Percentiles rank a stretch among this genome's conserved stretches.
These are phyloP conservation scores for Bubo scandiacus DNA, from an alignment of 2,113 vertebrate species.

Conservation along the genomic window DNA sequence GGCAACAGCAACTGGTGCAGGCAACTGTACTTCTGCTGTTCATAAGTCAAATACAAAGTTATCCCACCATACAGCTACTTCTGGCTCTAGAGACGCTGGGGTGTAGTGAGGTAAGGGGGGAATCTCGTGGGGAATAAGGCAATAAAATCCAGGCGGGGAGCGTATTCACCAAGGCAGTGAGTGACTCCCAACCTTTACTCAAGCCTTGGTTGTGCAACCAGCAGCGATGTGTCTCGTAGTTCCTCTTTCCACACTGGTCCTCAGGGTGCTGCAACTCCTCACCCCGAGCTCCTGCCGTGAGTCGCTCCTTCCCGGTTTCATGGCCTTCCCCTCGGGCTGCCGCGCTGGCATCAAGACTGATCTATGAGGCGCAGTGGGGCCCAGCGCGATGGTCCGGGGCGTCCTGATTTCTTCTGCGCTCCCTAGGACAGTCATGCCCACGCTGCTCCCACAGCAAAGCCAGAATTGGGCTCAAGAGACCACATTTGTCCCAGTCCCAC, in stretches of 20 bases:
- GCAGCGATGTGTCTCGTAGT: background rate
- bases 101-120: background rate
- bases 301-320: background rate
- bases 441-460: background rate
- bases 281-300: background rate
- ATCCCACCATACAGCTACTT: background rate
- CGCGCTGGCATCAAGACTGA: background rate
- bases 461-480: background rate
- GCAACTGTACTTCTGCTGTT: background rate
- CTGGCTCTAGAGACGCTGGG: background rate
- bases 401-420: fast-evolving
- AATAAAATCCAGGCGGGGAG: background rate
- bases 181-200: background rate
- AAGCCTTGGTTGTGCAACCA: background rate
- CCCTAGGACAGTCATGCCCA: fast-evolving
- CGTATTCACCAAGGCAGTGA: background rate
- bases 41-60: background rate
- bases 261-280: background rate
- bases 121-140: background rate
- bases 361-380: background rate
- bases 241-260: background rate
- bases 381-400: fast-evolving
- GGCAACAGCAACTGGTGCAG: background rate
- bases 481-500: fast-evolving
- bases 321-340: background rate